A percentile compares a stretch with the other conserved stretches of the same genome.
phyloP scores from a whole-genome alignment of 2,113 vertebrate species.

The Thoracochromis brauschi region DNA sequence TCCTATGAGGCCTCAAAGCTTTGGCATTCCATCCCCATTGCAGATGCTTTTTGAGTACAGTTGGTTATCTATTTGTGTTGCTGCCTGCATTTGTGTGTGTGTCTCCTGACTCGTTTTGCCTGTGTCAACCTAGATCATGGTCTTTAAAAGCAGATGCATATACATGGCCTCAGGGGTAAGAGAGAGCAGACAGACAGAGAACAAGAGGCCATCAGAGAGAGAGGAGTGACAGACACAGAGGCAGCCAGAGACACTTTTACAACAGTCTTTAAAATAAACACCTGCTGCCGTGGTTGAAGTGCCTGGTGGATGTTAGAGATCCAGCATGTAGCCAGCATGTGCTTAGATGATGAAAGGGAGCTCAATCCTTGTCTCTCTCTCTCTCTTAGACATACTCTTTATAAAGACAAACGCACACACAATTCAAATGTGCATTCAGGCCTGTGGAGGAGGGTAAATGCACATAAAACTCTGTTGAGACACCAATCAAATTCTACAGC shows the following conservation, averaged over 20 bases:
- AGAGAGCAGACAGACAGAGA: neutral
- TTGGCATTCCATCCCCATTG: neutral
- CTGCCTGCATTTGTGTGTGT: neutral
- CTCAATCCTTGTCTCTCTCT: neutral
- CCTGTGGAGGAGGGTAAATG: neutral
- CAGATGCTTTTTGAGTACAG: neutral
- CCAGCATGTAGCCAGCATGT: neutral
- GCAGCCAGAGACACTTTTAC: slow-evolving; percentile 34
- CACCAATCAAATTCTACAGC: neutral
- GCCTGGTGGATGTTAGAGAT: neutral
- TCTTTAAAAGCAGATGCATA: slow-evolving; percentile 20
- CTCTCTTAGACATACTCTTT: neutral
- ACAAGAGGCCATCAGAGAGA: neutral
- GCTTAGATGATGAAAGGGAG: slow-evolving; percentile 13
- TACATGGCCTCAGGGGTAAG: neutral
- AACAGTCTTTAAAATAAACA: slow-evolving; percentile 54
- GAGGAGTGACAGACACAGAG: neutral
- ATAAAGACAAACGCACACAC: neutral
- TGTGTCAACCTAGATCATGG: neutral
- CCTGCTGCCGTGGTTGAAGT: slow-evolving; percentile 25
- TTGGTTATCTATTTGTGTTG: neutral
- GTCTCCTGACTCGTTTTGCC: neutral
- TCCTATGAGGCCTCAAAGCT: neutral
- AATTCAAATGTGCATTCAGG: neutral
- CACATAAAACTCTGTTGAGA: neutral